A percentile compares a stretch with the other conserved stretches of the same genome.
Conservation (phyloP, 2,888 invertebrate genomes). For the Drosophila paucipuncta region DNA sequence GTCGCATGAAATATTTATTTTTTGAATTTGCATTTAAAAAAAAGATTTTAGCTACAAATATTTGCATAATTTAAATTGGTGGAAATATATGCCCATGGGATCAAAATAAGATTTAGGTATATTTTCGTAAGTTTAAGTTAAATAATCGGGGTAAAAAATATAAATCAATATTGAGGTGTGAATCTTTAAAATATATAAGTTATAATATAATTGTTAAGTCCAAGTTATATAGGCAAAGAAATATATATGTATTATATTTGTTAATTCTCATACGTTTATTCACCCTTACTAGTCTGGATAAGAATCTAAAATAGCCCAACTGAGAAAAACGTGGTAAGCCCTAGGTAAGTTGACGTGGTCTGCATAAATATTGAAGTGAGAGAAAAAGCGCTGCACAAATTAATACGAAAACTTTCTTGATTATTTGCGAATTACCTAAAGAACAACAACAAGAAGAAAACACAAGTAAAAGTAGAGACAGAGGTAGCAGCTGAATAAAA, state of each 20-base stretch:
- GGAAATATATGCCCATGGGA: constrained; percentile 5
- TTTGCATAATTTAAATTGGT: constrained; percentile 44
- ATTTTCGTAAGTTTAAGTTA: not conserved
- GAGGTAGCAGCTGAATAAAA: constrained; percentile 9
- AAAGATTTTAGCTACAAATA: not conserved
- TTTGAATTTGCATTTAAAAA: constrained; percentile 54
- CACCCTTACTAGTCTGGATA: not conserved
- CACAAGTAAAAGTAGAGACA: constrained; percentile 17
- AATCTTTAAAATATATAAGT: not conserved
- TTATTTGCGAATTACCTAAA: constrained; percentile 78
- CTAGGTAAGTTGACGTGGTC: constrained; percentile 57
- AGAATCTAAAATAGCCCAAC: constrained; percentile 8
- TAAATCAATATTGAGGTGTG: not conserved
- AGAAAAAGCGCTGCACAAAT: constrained; percentile 57
- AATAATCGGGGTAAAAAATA: not conserved
- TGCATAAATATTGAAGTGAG: constrained; percentile 65
- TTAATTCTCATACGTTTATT: not conserved
- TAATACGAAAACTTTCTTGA: constrained; percentile 78
- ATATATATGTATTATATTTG: not conserved
- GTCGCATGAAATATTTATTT: constrained; percentile 31
- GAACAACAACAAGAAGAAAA: constrained; percentile 27
- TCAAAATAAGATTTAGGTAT: not conserved
- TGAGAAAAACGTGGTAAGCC: constrained; percentile 10
- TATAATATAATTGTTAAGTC: not conserved
- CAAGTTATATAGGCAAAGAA: not conserved